Base-by-base conservation (phyloP, 2,888 invertebrate species). In the Oscheius sp. region DNA sequence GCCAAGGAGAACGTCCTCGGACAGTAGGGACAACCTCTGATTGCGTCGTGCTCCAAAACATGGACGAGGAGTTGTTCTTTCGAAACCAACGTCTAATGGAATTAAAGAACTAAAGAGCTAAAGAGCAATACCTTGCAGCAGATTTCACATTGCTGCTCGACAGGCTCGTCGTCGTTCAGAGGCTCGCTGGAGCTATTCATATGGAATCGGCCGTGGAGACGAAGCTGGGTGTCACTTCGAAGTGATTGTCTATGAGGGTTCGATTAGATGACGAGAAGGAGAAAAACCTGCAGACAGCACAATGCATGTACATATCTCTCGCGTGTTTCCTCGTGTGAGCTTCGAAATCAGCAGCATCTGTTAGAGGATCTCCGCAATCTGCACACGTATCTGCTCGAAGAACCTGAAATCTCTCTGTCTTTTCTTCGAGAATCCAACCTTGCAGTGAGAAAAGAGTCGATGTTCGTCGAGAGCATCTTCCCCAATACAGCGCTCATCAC, bases 401-500 rank as follows among this genome's bases (percentile, higher is more conserved):
- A 8, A 69, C 69, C n/a, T n/a, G n/a, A n/a, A n/a, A n/a, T n/a
- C n/a, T n/a, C n/a, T n/a, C n/a, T n/a, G n/a, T n/a, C n/a, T n/a
- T n/a, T n/a, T n/a, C n/a, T n/a, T n/a, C n/a, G n/a, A n/a, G n/a
- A n/a, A n/a, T n/a, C n/a, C n/a, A n/a, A n/a, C n/a, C 53, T 76
- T 76, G 58, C 76, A 76, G 48, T 76, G 76, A 4, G 68, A 63
- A 23, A 65, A 57, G 15, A 76, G 58, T 3, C 76, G 61, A 53
- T 76, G 76, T 55, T 76, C 76, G 52, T 76, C 76, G 31, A 76
- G 69, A 15, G 71, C 74, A 25, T 76, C 74, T 42, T 76, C 76
- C 6, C 76, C 76, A 23, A 73, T 5, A 17, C 74, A 74, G 23
- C 68, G 45, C 25, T 74, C 76, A 63, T 76, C 76, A 48, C 76